Evolutionary conservation across 2,888 invertebrate species (phyloP), one percentile per base, ranked within the genome.

Genomic region (Chaetogeoica ovagalla): DNA sequence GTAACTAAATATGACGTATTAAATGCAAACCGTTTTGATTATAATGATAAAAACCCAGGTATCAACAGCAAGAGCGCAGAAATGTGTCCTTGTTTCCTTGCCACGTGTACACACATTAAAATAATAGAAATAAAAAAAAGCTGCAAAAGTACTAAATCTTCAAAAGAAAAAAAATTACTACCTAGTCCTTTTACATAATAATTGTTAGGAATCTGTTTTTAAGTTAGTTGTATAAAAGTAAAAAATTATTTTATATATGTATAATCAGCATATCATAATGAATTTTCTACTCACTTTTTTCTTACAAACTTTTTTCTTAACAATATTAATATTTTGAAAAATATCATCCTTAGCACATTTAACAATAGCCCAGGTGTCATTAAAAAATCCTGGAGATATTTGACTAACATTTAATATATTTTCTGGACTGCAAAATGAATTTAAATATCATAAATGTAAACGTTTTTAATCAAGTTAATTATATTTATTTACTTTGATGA

Each of bases 401-500:
- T 77, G 37, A 23, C 69, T 77, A 52, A 55, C 70, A 62, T 77
- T 70, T 2, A 70, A 52, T 62, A 77, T 13, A 55, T 77, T 62
- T 59, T 1, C n/a, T 69, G 48, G 37, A n/a, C 77, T 77, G 15
- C 17, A 69, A 74, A 65, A 57, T 55, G 39, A 19, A 60, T 43
- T 48, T 9, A 39, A 55, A 0, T 2, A 23, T 43, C 19, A 43
- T 57, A 39, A 57, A 17, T 15, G 1, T 30, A 17, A 15, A n/a
- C n/a, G 6, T 9, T 37, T 9, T 63, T 63, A 74, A 21, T 39
- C 11, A 65, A 63, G 13, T 43, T 48, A 11, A n/a, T 48, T 55
- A 57, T 39, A 30, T 73, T 52, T 39, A 57, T 60, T 60, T 70
- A 70, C 62, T 52, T 39, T 52, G 60, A 30, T 52, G n/a, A 5